Evolutionary conservation across 1,140 invertebrate species (phyloP), one percentile per base, ranked within the genome.

Genomic region (Pararge aegeria): DNA sequence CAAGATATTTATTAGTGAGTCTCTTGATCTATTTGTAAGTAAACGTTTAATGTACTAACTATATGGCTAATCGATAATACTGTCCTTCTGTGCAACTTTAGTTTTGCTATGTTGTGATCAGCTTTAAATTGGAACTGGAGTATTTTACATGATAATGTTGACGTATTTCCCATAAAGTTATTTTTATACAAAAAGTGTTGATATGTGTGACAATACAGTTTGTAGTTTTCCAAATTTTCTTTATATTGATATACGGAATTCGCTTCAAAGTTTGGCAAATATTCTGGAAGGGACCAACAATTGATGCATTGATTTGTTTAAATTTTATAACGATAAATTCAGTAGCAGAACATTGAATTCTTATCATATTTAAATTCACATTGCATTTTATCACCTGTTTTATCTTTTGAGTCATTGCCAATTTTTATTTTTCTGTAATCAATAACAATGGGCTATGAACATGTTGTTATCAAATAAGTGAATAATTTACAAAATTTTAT

Each of bases 1-100:
- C 85, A 88, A 89, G 73, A 84, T 88, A 87, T 88, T 83, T 82
- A 88, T 86, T 89, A 89, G 87, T 86, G 84, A 89, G 83, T 89
- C 87, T 89, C 84, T 85, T 89, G 54, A 71, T 77, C 78, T 79
- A 81, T 71, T 58, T 80, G 60, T 87, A 89, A 87, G 82, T 82
- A 83, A 34, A 81, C 77, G 61, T 79, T 64, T 82, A 83, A 85
- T 64, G 76, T 83, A 81, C 68, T 86, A 83, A 86, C 67, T 85
- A 78, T 73, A 74, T 40, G 77, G 68, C 80, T 10, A 76, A 73
- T 61, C 57, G 78, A 73, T 72, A 70, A 83, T 84, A 84, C 79
- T 88, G 83, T 88, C 85, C 82, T 86, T 80, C 74, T 80, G 78
- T 87, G 83, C 81, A 83, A 86, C 78, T 84, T 88, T 83, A 78